phyloP scores from a whole-genome alignment of 2,888 invertebrate genomes.

The Carpatolechia fugitivella region DNA sequence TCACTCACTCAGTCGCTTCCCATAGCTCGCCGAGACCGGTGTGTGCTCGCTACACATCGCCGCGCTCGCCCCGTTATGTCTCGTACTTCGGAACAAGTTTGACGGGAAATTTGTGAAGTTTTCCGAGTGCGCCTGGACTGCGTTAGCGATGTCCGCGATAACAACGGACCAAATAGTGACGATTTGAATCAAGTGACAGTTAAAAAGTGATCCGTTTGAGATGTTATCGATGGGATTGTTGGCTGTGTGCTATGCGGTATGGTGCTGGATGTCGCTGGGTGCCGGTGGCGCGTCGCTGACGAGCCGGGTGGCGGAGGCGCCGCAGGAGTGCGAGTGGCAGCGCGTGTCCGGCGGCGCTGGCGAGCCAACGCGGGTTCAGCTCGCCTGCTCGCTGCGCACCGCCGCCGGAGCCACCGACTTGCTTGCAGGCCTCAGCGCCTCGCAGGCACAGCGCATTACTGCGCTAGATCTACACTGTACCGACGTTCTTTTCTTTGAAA shows the following conservation, averaged over 20 bases:
- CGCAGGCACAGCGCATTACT: slow-evolving; percentile 84
- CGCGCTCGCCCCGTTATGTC: slow-evolving; percentile 68
- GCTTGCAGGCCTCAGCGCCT: slow-evolving; percentile 80
- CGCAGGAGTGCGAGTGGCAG: slow-evolving; percentile 87
- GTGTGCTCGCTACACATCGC: slow-evolving; percentile 39
- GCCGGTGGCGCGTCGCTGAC: slow-evolving; percentile 69
- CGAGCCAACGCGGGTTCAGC: slow-evolving; percentile 77
- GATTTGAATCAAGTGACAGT: slow-evolving; percentile 72
- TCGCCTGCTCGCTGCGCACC: slow-evolving; percentile 83
- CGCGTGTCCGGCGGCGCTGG: slow-evolving; percentile 74
- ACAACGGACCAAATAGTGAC: slow-evolving; percentile 62
- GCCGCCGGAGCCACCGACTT: slow-evolving; percentile 83
- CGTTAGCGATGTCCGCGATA: slow-evolving; percentile 70
- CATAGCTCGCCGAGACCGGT: slow-evolving; percentile 50
- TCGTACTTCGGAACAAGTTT: slow-evolving; percentile 77
- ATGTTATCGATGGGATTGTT: slow-evolving; percentile 72
- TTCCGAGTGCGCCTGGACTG: slow-evolving; percentile 67
- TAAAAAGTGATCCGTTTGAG: slow-evolving; percentile 68
- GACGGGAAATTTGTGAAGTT: slow-evolving; percentile 77
- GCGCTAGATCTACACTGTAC: slow-evolving; percentile 85
- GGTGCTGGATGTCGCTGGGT: slow-evolving; percentile 61
- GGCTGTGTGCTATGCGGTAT: slow-evolving; percentile 59
- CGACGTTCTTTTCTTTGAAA: slow-evolving; percentile 86
- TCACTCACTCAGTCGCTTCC: slow-evolving; percentile 64
- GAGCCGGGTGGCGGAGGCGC: slow-evolving; percentile 80